Percentiles rank a stretch among this genome's conserved stretches.
Evolutionary conservation across 2,797 vertebrate species (phyloP).

Genomic region (Ficedula albicollis): DNA sequence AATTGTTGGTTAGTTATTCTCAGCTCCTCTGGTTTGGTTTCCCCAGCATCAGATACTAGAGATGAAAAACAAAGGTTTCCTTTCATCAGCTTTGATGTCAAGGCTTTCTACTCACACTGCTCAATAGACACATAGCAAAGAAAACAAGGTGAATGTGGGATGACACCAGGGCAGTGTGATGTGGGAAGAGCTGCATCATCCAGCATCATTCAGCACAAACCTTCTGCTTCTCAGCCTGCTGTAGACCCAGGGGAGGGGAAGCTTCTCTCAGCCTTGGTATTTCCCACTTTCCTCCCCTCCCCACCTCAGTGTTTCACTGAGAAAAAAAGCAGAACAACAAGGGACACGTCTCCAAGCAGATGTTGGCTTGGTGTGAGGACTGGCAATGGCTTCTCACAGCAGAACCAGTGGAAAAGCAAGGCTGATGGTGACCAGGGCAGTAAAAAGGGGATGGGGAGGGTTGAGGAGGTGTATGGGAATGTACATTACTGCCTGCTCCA

Average conservation of each 20-base stretch:
- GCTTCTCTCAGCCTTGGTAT: conserved; percentile 12
- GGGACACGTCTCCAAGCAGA: neutral
- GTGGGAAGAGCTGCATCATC: neutral
- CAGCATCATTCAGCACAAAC: neutral
- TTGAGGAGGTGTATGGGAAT: neutral
- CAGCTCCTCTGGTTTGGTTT: neutral
- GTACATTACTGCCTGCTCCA: neutral
- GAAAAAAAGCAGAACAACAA: conserved; percentile 2
- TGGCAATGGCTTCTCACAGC: neutral
- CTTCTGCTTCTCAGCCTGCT: neutral
- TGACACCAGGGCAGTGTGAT: neutral
- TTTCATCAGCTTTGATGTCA: conserved; percentile 9
- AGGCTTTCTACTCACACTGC: neutral
- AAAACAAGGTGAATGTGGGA: neutral
- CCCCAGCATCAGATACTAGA: neutral
- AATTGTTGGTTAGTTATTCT: neutral
- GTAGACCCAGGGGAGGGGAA: neutral
- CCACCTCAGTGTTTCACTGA: neutral
- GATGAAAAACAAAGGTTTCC: conserved; percentile 11
- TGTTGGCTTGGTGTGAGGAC: neutral
- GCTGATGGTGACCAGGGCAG: neutral
- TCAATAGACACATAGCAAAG: neutral
- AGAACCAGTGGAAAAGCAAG: neutral
- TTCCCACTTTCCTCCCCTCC: neutral
- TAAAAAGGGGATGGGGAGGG: neutral